These are phyloP conservation scores for Ageneiosus marmoratus DNA, from an alignment of 2,113 vertebrate species.

Conservation along the genomic window DNA sequence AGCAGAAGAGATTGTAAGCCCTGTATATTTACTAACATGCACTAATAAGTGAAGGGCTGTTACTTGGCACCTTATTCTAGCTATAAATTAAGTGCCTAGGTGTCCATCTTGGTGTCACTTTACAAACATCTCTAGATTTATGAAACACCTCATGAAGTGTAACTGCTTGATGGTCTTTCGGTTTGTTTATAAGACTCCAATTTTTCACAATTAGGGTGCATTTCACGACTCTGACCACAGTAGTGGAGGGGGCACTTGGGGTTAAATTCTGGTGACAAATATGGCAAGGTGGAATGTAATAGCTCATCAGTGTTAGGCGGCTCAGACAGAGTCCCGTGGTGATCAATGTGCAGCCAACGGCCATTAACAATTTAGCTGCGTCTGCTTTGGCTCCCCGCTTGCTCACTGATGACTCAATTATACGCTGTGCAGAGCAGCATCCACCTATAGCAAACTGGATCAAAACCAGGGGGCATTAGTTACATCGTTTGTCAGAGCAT, in stretches of 20 bases:
- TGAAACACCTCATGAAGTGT: constrained; percentile 43
- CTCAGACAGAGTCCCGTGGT: constrained; percentile 34
- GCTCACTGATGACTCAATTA: constrained; percentile 58
- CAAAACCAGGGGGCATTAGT: constrained; percentile 41
- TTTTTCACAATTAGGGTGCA: constrained; percentile 50
- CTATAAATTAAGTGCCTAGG: constrained; percentile 20
- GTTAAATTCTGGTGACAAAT: constrained; percentile 53
- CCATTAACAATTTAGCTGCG: constrained; percentile 51
- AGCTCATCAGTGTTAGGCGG: constrained; percentile 52
- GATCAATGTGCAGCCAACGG: constrained; percentile 50
- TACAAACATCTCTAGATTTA: constrained; percentile 48
- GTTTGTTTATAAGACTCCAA: constrained; percentile 48
- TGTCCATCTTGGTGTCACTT: constrained; percentile 24
- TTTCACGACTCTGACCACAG: constrained; percentile 18
- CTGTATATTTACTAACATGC: constrained; percentile 24
- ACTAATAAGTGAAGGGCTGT: constrained; percentile 18
- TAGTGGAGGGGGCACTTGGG: neutral
- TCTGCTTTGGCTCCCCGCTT: constrained; percentile 28
- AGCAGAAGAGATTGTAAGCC: constrained; percentile 41
- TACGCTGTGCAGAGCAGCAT: constrained; percentile 29
- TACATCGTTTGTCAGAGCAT: constrained; percentile 36
- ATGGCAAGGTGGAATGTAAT: constrained; percentile 39
- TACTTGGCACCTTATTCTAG: constrained; percentile 25
- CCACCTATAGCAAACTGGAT: constrained; percentile 53
- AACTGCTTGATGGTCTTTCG: constrained; percentile 44